Base-by-base conservation (phyloP, 2,113 vertebrate genomes). In the Ibidorhyncha struthersii region DNA sequence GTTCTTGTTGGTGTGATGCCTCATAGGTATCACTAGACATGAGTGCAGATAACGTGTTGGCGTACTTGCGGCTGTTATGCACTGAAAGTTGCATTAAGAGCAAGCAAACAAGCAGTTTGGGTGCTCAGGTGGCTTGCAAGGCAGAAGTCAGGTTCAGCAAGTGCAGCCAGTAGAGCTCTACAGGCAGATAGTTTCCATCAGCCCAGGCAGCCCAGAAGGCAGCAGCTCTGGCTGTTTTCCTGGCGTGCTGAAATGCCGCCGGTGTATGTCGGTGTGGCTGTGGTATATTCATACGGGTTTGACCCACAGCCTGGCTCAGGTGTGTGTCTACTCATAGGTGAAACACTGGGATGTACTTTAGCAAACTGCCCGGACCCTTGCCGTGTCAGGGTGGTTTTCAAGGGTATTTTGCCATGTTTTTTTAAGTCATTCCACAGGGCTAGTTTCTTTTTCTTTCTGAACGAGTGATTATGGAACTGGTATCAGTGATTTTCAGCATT, bases 201-300 rank as follows among this genome's bases (percentile, higher is more conserved):
- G 77, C 18, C 30, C 36, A 4, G 69, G 30, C 34, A 59, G 16
- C 4, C 1, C 43, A 21, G n/a, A 34, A 63, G 14, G 26, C 59
- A 85, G 65, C 10, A 55, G 45, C 40, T 32, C 40, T 53, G 71
- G 23, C 30, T 55, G 30, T 21, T 69, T 23, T 73, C 21, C 55
- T 29, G 38, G 21, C 0, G 1, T 52, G 41, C 84, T 73, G 38
- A 34, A 70, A 49, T 52, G 45, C 40, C 63, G 22, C n/a, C 6
- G 6, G 56, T 22, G 19, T 45, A 15, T 12, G 25, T n/a, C 58
- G 27, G 9, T 9, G 41, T 85, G 47, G 13, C 58, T 21, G 22
- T 45, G 62, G 59, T 36, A 8, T 27, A 9, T 49, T n/a, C 0
- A 0, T 41, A 52, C 26, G 0, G 2, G 15, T 38, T 16, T 70